Base-by-base conservation (phyloP, 37 sponge, comb jelly and placozoan genomes). In the Theonella swinhoei region DNA sequence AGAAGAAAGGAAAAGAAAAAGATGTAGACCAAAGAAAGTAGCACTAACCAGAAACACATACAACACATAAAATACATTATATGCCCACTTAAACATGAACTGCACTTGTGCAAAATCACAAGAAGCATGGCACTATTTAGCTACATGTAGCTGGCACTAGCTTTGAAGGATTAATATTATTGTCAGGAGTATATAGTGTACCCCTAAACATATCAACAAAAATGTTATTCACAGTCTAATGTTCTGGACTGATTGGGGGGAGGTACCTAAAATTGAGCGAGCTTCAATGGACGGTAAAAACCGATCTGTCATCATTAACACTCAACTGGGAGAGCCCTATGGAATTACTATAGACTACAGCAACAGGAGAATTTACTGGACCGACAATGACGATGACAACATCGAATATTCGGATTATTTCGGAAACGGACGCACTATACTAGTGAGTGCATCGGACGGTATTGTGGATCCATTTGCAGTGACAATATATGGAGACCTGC, bases 241-340 rank as follows among this genome's bases (percentile, higher is more conserved):
- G 79, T 91, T 82, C 61, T 91, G 91, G 91, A 72, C 74, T 65
- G 87, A 78, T 32, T 91, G 87, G 83, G 91, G 91, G 0, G 40
- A 37, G 0, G 39, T 36, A 9, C 62, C 87, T 37, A 87, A 64
- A 32, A 93, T 93, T 62, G 75, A 82, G 23, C 32, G 80, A 25
- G 79, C 87, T 0, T 78, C 77, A 4, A 89, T 93, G 90, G 90
- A 93, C 47, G 90, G 94, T 20, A 24, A 43, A 11, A 41, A 78
- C 14, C 36, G 79, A 35, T 28, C 24, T 14, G 32, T 65, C 24
- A 60, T 91, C 62, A 84, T 79, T 33, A 36, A 14, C 68, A 72
- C 76, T 1, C 58, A 62, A 8, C 77, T 91, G 0, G 19, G 58
- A 26, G 43, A 60, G 68, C 88, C 92, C 4, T 74, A 83, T 72